Percentiles rank a stretch among this genome's conserved stretches.
Conservation (phyloP, 1,140 invertebrate genomes). For the Yoshiicerus persimilis region DNA sequence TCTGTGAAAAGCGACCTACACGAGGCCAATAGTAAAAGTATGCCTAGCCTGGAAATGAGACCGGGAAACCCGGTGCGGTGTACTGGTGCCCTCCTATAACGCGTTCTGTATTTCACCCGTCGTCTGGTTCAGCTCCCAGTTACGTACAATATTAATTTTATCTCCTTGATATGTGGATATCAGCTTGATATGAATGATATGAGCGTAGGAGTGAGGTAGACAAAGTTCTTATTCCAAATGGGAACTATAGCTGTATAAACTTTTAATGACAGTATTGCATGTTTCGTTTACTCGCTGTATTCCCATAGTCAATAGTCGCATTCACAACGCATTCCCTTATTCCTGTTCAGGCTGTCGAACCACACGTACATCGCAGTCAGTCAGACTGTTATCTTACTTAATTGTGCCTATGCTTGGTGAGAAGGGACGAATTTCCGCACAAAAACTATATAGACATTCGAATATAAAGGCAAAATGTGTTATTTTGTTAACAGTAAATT, state of each 20-base stretch:
- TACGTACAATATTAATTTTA: background rate
- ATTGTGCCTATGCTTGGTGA: too few species aligned
- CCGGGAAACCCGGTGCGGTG: background rate
- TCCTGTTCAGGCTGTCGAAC: background rate
- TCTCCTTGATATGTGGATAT: background rate
- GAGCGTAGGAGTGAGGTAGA: background rate
- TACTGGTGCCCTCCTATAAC: background rate
- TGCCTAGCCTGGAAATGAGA: background rate
- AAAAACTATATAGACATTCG: background rate
- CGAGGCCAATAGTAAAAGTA: background rate
- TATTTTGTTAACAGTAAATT: too few species aligned
- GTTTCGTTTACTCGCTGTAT: background rate
- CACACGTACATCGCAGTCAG: background rate
- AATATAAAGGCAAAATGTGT: background rate
- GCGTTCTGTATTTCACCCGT: background rate
- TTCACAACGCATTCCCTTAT: background rate
- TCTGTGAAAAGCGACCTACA: background rate
- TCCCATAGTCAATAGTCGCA: background rate
- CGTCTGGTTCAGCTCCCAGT: background rate
- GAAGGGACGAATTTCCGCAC: background rate
- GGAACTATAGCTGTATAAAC: background rate
- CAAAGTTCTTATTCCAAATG: background rate
- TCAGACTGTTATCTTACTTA: background rate
- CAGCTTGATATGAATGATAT: background rate
- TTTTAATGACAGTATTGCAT: background rate